Evolutionary conservation across 2,797 vertebrate species (phyloP).

Genomic region (Pyrocephalus nanus): DNA sequence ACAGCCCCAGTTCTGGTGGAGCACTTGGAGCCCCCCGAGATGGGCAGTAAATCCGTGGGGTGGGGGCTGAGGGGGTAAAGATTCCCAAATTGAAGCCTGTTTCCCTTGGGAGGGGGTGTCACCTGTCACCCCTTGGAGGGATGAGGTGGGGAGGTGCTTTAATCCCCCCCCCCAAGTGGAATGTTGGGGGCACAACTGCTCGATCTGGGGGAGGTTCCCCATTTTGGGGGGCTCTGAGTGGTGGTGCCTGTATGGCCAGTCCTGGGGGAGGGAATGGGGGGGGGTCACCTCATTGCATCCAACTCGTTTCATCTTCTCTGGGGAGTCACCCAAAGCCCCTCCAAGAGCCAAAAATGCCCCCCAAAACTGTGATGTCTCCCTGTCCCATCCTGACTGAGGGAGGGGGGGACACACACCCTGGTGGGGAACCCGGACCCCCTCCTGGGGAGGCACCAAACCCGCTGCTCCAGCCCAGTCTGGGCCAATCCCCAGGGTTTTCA

Average conservation of each 20-base stretch:
- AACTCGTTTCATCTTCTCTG: background rate
- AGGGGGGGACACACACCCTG: background rate
- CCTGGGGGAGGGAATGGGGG: fast-evolving
- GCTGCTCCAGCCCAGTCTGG: fast-evolving
- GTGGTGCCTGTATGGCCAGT: background rate
- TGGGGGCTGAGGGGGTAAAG: background rate
- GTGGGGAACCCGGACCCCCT: background rate
- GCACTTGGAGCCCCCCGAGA: fast-evolving
- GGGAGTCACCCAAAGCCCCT: fast-evolving
- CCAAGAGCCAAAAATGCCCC: background rate
- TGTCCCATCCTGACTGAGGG: background rate
- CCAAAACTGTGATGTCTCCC: background rate
- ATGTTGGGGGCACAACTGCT: background rate
- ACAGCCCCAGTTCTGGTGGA: background rate
- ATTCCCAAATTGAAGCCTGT: background rate
- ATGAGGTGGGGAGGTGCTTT: background rate
- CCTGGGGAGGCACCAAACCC: background rate
- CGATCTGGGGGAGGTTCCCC: background rate
- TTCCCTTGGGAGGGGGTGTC: background rate
- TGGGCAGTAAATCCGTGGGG: background rate
- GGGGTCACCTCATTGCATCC: background rate
- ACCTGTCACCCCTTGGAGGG: background rate
- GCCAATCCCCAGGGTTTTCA: background rate
- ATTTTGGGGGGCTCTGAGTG: fast-evolving
- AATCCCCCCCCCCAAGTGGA: background rate